A percentile compares a stretch with the other conserved stretches of the same genome.
Evolutionary conservation across 92 coral and sea anemone species (phyloP).

Genomic region (Phenganax subtilis): DNA sequence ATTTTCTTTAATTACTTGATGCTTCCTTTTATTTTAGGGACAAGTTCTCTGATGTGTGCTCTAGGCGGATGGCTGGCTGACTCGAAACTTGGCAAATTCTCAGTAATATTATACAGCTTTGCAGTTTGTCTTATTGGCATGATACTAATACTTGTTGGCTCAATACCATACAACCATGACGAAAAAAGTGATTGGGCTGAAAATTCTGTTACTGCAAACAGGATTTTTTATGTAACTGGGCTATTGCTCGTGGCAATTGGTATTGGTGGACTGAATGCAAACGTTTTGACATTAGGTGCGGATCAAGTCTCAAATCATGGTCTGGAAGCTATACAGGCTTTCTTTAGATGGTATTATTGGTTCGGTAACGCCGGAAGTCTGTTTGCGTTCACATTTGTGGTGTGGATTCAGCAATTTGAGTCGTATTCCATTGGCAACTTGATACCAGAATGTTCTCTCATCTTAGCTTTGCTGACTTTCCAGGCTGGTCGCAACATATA

Average conservation of each 20-base stretch:
- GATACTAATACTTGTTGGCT: slow-evolving; percentile 53
- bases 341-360: slow-evolving; percentile 97
- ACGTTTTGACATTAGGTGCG: slow-evolving; percentile 95
- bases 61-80: slow-evolving; percentile 92
- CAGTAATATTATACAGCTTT: slow-evolving; percentile 62
- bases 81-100: slow-evolving; percentile 66
- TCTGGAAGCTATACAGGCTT: slow-evolving; percentile 63
- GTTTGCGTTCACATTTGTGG: slow-evolving; percentile 69
- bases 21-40: slow-evolving; percentile 49
- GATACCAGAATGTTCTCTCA: slow-evolving; percentile 65
- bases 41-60: slow-evolving; percentile 69
- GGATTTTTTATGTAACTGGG: slow-evolving; percentile 50
- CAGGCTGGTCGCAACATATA: slow-evolving; percentile 62
- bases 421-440: slow-evolving; percentile 65
- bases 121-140: slow-evolving; percentile 72
- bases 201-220: neutral
- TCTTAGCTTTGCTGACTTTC: slow-evolving; percentile 59
- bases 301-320: slow-evolving; percentile 77
- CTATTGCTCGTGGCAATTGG: slow-evolving; percentile 66
- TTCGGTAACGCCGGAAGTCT: slow-evolving; percentile 83
- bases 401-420: slow-evolving; percentile 60
- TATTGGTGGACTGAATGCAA: slow-evolving; percentile 90
- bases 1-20: neutral
- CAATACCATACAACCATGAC: slow-evolving; percentile 42
- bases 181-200: slow-evolving; percentile 20